A percentile compares a stretch with the other conserved stretches of the same genome.
These are phyloP conservation scores for Garra rufa DNA, from an alignment of 2,113 vertebrate species.

Conservation along the genomic window DNA sequence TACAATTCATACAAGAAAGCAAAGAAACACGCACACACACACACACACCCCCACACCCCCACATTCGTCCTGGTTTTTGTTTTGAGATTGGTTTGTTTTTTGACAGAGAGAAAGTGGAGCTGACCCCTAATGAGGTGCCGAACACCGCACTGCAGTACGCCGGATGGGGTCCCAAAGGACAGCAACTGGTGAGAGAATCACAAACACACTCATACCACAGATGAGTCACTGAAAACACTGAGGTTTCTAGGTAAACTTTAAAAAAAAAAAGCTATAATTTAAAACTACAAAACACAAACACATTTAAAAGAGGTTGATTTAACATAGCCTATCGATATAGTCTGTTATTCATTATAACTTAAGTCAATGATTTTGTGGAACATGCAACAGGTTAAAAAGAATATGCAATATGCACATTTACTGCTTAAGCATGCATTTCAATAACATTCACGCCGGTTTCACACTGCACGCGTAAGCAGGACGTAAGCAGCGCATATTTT, in stretches of 20 bases:
- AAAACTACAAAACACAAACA: background rate
- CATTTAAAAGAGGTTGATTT: background rate
- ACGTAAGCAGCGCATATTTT: too few relatives aligned
- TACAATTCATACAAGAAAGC: background rate
- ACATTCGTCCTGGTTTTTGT: background rate
- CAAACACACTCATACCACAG: conserved; percentile 1
- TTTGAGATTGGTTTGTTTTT: conserved; percentile 43
- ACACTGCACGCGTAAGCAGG: too few relatives aligned
- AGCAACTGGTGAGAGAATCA: conserved; percentile 90
- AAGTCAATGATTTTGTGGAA: background rate
- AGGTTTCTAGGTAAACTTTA: too few relatives aligned
- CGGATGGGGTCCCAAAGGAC: conserved; percentile 93
- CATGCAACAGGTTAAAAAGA: background rate
- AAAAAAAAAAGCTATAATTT: background rate
- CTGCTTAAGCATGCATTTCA: background rate
- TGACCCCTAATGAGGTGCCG: conserved; percentile 91
- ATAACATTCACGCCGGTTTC: too few relatives aligned
- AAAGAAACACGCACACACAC: background rate
- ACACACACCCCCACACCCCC: too few relatives aligned
- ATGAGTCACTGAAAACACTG: background rate
- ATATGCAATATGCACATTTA: background rate
- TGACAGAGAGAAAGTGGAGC: conserved; percentile 86
- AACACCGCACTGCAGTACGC: conserved; percentile 91
- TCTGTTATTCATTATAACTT: background rate
- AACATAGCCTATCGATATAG: background rate